Evolutionary conservation across 2,113 vertebrate genomes (phyloP), one percentile per base, ranked within the genome.

Genomic region (Tor tambroides): DNA sequence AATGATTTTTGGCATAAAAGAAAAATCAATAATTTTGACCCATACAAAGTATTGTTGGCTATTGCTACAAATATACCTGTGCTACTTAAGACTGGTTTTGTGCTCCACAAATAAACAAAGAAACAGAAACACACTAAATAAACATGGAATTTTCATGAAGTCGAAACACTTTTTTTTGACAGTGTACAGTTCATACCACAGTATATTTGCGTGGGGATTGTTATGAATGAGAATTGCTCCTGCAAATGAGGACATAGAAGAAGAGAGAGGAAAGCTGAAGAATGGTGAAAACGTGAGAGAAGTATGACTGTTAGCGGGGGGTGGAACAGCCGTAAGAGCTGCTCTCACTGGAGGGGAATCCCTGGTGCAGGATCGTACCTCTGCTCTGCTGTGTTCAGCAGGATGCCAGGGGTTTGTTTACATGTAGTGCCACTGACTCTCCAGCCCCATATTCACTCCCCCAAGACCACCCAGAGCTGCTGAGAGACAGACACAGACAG

Each of bases 401-500:
- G 43, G 32, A 74, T 96, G 95, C 95, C 94, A 96, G 96, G 95
- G 92, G 95, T 95, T 95, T 94, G 95, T 95, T 96, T 97, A 98
- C 97, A 99, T 98, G 97, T 98, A 98, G 95, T 97, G 97, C 98
- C 97, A 99, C 93, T 98, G 97, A 94, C 97, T 97, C 94, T 98
- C 97, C 96, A 98, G 96, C 89, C 97, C 97, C 96, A 98, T 97
- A 94, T 97, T 97, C 96, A 98, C 96, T 95, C 96, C 96, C 93
- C 83, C 83, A 41, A 97, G 96, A 93, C 97, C 97, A 94, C 96
- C 97, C 95, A 98, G 94, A 92, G 96, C 94, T 94, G 96, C 98
- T 98, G 95, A 90, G 92, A 96, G 92, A 96, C n/a, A 95, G 90
- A 94, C 95, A 96, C 94, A 83, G 19, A 88, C 94, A 95, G 94